Percentiles rank a stretch among this genome's conserved stretches.
Evolutionary conservation across 2,113 vertebrate species (phyloP).

Genomic region (Lampris megalopsis): DNA sequence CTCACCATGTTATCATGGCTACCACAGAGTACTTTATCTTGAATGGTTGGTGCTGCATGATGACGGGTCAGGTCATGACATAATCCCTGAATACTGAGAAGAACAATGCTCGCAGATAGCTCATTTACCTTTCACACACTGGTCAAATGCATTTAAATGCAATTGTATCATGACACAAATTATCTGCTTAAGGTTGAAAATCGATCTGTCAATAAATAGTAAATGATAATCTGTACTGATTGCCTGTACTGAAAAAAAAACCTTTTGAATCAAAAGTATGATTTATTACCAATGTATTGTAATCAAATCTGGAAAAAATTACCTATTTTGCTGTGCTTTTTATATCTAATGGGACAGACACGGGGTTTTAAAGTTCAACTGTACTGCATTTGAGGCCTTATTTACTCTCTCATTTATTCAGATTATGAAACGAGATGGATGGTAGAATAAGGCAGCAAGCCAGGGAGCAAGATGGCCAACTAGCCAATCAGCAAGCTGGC

Average conservation of each 20-base stretch:
- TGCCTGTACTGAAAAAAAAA: slow-evolving; percentile 1
- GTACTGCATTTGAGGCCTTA: neutral
- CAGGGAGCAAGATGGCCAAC: no score
- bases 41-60: neutral
- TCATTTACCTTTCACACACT: slow-evolving; percentile 18
- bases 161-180: slow-evolving; percentile 38
- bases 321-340: slow-evolving; percentile 7
- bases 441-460: no score
- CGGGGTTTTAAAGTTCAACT: neutral
- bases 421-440: neutral
- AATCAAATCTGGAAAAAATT: neutral
- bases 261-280: slow-evolving; percentile 18
- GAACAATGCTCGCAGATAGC: slow-evolving; percentile 21
- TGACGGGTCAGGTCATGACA: neutral
- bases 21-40: neutral
- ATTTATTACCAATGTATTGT: slow-evolving; percentile 13
- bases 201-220: slow-evolving; percentile 33
- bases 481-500: neutral
- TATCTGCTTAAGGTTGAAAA: slow-evolving; percentile 43
- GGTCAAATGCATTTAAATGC: slow-evolving; percentile 40
- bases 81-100: slow-evolving; percentile 24
- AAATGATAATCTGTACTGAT: slow-evolving; percentile 1
- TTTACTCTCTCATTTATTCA: neutral
- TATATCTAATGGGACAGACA: slow-evolving; percentile 21
- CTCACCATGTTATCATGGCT: neutral